These are phyloP conservation scores for Troilus luridus DNA, from an alignment of 2,888 invertebrate genomes.

Conservation along the genomic window DNA sequence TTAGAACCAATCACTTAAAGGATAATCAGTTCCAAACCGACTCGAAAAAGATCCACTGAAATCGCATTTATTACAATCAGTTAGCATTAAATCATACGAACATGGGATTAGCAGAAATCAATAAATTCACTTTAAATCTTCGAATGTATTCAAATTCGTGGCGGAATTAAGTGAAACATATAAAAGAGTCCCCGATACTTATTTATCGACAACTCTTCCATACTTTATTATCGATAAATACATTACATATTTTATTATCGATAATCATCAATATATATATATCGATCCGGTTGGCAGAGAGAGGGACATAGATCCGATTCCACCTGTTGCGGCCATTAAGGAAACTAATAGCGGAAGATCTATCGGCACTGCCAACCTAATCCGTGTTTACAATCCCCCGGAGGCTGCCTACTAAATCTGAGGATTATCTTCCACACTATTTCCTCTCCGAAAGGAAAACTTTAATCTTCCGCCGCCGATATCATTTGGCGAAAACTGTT, in stretches of 20 bases:
- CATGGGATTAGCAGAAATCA: not conserved
- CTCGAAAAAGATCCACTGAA: too few relatives aligned
- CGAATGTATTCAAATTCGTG: too few relatives aligned
- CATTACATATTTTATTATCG: not conserved
- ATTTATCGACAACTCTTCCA: not conserved
- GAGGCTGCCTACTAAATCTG: conserved; percentile 29
- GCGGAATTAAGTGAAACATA: not conserved
- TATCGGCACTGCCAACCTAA: conserved; percentile 22
- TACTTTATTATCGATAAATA: too few relatives aligned
- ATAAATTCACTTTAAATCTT: not conserved
- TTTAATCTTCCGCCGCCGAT: conserved; percentile 9
- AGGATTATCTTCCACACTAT: conserved; percentile 11
- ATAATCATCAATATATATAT: not conserved
- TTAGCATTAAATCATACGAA: too few relatives aligned
- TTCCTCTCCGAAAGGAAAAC: not conserved
- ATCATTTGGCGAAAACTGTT: not conserved
- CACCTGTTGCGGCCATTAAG: conserved; percentile 12
- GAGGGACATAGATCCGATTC: not conserved
- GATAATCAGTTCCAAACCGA: too few relatives aligned
- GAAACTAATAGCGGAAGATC: conserved; percentile 22
- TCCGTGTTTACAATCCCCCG: conserved; percentile 34
- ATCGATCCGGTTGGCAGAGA: not conserved
- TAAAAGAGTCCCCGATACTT: not conserved
- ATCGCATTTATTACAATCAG: too few relatives aligned
- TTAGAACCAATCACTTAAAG: too few relatives aligned